phyloP scores from a whole-genome alignment of 2,113 vertebrate genomes.

The Caloenas nicobarica region DNA sequence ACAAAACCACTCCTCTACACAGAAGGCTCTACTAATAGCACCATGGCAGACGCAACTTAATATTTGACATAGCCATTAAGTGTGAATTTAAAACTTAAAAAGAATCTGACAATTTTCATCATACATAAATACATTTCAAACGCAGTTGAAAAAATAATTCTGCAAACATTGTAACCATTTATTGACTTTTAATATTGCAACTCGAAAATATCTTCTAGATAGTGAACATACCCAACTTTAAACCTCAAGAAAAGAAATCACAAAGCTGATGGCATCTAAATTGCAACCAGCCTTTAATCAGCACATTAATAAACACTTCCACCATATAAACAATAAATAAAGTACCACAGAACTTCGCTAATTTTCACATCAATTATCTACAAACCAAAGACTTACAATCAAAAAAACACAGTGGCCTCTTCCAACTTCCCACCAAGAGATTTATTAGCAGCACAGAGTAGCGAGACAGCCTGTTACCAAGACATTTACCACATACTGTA shows the following conservation, averaged over 20 bases:
- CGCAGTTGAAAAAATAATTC: not conserved
- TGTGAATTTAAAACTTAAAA: not conserved
- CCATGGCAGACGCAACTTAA: not conserved
- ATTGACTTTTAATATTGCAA: not conserved
- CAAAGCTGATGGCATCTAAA: not conserved
- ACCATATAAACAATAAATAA: not conserved
- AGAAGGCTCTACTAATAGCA: not conserved
- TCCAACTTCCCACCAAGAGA: not conserved
- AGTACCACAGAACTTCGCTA: not conserved
- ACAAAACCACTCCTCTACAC: not conserved
- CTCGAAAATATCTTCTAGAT: not conserved
- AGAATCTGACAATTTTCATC: not conserved
- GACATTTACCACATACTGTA: not conserved
- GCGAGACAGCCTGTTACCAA: not conserved
- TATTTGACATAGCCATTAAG: not conserved
- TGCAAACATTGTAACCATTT: not conserved
- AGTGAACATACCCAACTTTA: not conserved
- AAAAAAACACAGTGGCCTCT: constrained; percentile 9
- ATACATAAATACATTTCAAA: not conserved
- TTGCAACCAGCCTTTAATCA: constrained; percentile 6
- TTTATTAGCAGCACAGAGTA: constrained; percentile 19
- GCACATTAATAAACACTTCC: not conserved
- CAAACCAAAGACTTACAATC: not conserved
- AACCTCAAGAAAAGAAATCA: not conserved
- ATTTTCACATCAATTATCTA: constrained; percentile 24